These are phyloP conservation scores for Melieria omissa DNA, from an alignment of 2,888 invertebrate species.

Conservation along the genomic window DNA sequence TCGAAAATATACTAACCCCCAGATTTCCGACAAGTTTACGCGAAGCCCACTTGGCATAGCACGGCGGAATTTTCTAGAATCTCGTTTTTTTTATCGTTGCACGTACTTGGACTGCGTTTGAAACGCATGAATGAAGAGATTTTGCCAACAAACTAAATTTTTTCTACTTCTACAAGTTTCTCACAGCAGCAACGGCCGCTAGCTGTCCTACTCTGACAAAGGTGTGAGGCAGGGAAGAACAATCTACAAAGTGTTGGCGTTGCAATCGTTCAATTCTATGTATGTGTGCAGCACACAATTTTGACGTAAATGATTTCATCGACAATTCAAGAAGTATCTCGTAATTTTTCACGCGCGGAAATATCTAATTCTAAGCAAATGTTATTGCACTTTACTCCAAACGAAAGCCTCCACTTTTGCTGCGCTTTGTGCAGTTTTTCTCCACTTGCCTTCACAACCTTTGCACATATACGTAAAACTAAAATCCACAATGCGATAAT, in stretches of 20 bases:
- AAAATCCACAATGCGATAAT: not conserved
- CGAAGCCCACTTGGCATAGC: not conserved
- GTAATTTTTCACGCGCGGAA: constrained; percentile 13
- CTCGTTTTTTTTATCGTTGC: constrained; percentile 6
- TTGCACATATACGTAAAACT: not conserved
- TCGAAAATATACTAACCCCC: no score
- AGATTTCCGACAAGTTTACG: no score
- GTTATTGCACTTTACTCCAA: not conserved
- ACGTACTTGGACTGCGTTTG: not conserved
- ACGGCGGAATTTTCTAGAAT: constrained; percentile 35
- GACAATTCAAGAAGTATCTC: constrained; percentile 70
- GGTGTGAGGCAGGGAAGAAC: not conserved
- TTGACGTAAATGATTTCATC: constrained; percentile 66
- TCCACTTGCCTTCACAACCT: not conserved
- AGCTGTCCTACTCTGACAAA: constrained; percentile 12
- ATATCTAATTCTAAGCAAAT: no score
- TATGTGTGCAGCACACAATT: not conserved
- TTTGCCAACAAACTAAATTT: constrained; percentile 23
- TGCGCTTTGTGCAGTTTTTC: not conserved
- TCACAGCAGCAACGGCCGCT: not conserved
- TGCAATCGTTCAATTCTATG: not conserved
- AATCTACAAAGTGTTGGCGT: not conserved
- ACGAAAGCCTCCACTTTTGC: not conserved
- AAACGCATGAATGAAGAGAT: constrained; percentile 20
- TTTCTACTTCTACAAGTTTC: constrained; percentile 17